These are phyloP conservation scores for Halcyon senegalensis DNA, from an alignment of 2,113 vertebrate species.

Conservation along the genomic window DNA sequence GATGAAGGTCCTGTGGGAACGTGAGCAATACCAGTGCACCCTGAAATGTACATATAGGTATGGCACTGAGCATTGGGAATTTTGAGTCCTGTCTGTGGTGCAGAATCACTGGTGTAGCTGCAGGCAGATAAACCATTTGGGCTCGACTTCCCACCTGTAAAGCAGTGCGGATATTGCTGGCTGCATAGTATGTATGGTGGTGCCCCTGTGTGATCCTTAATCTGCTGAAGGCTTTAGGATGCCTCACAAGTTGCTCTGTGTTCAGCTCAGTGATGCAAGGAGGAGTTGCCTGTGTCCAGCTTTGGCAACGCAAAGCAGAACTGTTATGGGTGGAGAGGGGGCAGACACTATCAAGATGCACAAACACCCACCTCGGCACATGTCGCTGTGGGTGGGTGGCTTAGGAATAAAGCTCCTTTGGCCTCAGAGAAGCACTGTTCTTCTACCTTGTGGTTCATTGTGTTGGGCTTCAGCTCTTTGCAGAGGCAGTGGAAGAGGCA, in stretches of 20 bases:
- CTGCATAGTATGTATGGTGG: neutral
- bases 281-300: neutral
- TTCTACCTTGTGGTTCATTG: neutral
- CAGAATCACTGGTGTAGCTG: neutral
- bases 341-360: neutral
- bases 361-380: neutral
- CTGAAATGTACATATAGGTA: rapidly evolving
- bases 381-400: rapidly evolving
- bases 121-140: neutral
- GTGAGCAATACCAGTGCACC: neutral
- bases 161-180: neutral
- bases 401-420: neutral
- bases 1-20: rapidly evolving
- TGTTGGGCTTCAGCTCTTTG: neutral
- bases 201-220: neutral
- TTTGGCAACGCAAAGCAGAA: neutral
- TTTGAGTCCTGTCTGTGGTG: neutral
- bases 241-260: neutral
- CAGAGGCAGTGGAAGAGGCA: neutral
- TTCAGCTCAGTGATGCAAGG: neutral
- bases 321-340: neutral
- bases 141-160: neutral
- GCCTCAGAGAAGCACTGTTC: neutral
- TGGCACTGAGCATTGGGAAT: rapidly evolving
- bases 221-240: neutral